A percentile compares a stretch with the other conserved stretches of the same genome.
Conservation (phyloP, 2,113 vertebrate species). For the Leucopsar rothschildi region DNA sequence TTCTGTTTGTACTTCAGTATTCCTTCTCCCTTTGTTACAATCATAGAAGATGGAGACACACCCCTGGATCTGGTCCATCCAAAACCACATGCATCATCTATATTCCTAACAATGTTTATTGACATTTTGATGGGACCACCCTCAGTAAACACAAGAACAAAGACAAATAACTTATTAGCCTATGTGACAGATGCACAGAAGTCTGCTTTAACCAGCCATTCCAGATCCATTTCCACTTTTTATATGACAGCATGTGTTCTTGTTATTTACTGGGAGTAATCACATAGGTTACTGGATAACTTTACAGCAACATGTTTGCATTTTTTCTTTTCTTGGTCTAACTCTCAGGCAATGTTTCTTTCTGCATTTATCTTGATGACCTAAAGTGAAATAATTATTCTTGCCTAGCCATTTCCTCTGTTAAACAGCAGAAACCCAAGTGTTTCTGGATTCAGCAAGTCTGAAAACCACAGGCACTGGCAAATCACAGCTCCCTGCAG, state of each 20-base stretch:
- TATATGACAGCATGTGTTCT: background rate
- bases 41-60: background rate
- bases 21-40: background rate
- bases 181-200: slow-evolving; percentile 28
- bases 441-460: background rate
- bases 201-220: slow-evolving; percentile 7
- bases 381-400: background rate
- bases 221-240: slow-evolving; percentile 8
- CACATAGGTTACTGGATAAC: background rate
- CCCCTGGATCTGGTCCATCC: background rate
- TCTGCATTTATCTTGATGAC: background rate
- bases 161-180: background rate
- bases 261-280: background rate
- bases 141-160: background rate
- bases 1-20: background rate
- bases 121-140: background rate
- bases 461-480: background rate
- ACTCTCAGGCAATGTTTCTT: background rate
- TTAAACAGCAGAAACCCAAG: background rate
- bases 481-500: background rate
- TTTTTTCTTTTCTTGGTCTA: background rate
- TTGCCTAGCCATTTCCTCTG: background rate
- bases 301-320: background rate
- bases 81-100: background rate
- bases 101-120: background rate